Percentiles rank a stretch among this genome's conserved stretches.
These are phyloP conservation scores for Amitus sp. DNA, from an alignment of 2,888 invertebrate species.

Conservation along the genomic window DNA sequence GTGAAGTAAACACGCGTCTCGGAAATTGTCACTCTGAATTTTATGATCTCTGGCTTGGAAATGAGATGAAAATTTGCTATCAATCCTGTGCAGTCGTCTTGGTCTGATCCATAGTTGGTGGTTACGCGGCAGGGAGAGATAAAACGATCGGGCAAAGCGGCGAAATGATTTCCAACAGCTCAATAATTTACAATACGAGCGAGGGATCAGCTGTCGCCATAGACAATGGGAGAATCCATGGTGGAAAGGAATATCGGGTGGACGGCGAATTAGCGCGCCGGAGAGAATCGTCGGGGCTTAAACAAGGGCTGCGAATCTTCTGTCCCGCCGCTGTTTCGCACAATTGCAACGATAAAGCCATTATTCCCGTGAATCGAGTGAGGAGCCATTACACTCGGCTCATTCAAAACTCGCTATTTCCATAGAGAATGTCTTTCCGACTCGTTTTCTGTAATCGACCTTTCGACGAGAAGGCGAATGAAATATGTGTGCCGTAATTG, in stretches of 20 bases:
- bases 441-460: too few relatives aligned
- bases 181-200: slow-evolving; percentile 49
- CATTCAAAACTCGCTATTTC: neutral
- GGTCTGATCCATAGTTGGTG: slow-evolving; percentile 24
- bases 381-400: slow-evolving; percentile 22
- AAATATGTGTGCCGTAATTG: too few relatives aligned
- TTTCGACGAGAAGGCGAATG: too few relatives aligned
- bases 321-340: slow-evolving; percentile 32
- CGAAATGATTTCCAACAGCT: slow-evolving; percentile 51
- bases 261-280: slow-evolving; percentile 39
- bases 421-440: neutral
- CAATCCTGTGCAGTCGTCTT: slow-evolving; percentile 26
- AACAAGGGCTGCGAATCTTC: slow-evolving; percentile 31
- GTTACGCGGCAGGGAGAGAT: slow-evolving; percentile 37
- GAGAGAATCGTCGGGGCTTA: slow-evolving; percentile 33
- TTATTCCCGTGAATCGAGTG: slow-evolving; percentile 32
- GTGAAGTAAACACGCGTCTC: too few relatives aligned
- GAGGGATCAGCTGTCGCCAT: slow-evolving; percentile 36
- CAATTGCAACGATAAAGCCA: slow-evolving; percentile 39
- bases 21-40: too few relatives aligned
- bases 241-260: slow-evolving; percentile 41
- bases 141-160: slow-evolving; percentile 42
- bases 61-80: slow-evolving; percentile 36
- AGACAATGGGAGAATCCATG: slow-evolving; percentile 39
- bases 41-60: too few relatives aligned